A percentile compares a stretch with the other conserved stretches of the same genome.
phyloP scores from a whole-genome alignment of 2,797 vertebrate species.

The Gallinago stenura region DNA sequence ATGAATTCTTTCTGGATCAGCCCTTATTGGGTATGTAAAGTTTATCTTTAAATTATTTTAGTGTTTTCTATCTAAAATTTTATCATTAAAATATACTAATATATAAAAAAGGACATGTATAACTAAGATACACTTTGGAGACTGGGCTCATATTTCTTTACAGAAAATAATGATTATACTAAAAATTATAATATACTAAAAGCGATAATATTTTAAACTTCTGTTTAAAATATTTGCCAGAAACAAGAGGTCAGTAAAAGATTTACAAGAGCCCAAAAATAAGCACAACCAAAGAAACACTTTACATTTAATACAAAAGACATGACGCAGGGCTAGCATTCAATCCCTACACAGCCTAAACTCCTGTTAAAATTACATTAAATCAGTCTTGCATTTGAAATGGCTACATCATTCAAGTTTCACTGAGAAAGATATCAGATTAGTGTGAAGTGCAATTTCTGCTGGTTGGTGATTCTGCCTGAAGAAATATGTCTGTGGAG shows the following conservation, averaged over 20 bases:
- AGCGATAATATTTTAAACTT: conserved; percentile 32
- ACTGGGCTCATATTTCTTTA: neutral
- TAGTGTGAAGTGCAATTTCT: neutral
- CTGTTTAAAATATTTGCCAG: conserved; percentile 42
- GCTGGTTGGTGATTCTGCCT: neutral
- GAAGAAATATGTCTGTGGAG: neutral
- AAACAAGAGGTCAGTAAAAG: neutral
- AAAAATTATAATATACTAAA: neutral
- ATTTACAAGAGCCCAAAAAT: neutral
- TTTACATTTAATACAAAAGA: conserved; percentile 21
- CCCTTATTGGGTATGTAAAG: neutral
- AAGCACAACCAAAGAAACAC: conserved; percentile 8
- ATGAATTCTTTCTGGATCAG: neutral
- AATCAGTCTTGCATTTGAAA: conserved; percentile 35
- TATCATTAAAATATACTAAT: neutral
- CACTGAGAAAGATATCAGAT: neutral
- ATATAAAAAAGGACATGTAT: neutral
- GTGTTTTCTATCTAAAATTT: neutral
- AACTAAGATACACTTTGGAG: neutral
- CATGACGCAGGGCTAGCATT: neutral
- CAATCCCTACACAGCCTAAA: conserved; percentile 57
- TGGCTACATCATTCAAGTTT: neutral
- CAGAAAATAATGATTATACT: neutral
- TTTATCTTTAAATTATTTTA: neutral
- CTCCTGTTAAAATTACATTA: conserved; percentile 56